Conservation (phyloP, 2,113 vertebrate genomes). For the Sula dactylatra region DNA sequence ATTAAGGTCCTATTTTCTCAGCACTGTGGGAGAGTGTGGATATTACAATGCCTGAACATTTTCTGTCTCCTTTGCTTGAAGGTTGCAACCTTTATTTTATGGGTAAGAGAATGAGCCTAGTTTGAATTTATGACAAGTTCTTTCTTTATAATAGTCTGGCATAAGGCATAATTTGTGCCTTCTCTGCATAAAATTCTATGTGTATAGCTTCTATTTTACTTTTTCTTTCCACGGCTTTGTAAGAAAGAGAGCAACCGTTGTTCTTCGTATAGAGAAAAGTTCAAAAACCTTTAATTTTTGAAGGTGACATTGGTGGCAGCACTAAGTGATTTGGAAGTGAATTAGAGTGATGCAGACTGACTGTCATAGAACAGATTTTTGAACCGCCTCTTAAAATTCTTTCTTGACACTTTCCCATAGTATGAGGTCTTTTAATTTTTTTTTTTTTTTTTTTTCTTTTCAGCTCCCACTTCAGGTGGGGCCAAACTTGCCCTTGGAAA, state of each 20-base stretch:
- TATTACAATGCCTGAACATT: constrained; percentile 69
- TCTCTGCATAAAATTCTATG: constrained; percentile 49
- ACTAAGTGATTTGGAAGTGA: neutral
- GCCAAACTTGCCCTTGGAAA: neutral
- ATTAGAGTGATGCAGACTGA: neutral
- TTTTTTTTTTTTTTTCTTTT: neutral
- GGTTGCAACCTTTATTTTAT: constrained; percentile 63
- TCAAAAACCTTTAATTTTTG: neutral
- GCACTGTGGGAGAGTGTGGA: constrained; percentile 54
- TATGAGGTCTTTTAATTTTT: too few species aligned
- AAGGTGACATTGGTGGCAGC: neutral
- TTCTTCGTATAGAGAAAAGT: constrained; percentile 4
- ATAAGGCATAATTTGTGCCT: constrained; percentile 68
- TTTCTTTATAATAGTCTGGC: constrained; percentile 62
- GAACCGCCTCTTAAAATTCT: neutral
- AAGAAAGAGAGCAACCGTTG: neutral
- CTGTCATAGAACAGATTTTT: neutral
- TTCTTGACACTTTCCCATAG: neutral
- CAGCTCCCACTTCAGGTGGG: neutral
- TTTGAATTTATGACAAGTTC: constrained; percentile 70
- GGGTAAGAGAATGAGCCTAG: constrained; percentile 51
- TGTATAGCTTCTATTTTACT: constrained; percentile 40
- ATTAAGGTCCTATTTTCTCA: constrained; percentile 68
- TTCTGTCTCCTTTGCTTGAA: constrained; percentile 61
- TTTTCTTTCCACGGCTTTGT: constrained; percentile 24